phyloP scores from a whole-genome alignment of 2,113 vertebrate species.

The cattle (Bos taurus) region ARS-UCD2.0 NC_037334.1:51267001-51267500 shows the following conservation, averaged over 20 bases:
- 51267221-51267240: background rate
- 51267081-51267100: background rate
- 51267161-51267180: background rate
- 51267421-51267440: background rate
- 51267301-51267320: background rate
- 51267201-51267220: background rate
- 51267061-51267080: background rate
- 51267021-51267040: background rate
- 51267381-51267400: background rate
- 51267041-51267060: background rate
- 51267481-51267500: background rate
- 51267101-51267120: background rate
- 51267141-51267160: background rate
- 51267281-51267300: background rate
- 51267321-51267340: background rate
- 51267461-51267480: background rate
- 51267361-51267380: background rate
- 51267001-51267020: background rate
- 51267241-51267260: background rate
- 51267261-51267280: background rate
- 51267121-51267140: background rate
- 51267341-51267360: background rate
- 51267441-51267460: background rate
- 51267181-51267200: background rate
- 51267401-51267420: background rate